phyloP scores from a whole-genome alignment of 1,140 invertebrate genomes.

The Ceratitis capitata region DNA sequence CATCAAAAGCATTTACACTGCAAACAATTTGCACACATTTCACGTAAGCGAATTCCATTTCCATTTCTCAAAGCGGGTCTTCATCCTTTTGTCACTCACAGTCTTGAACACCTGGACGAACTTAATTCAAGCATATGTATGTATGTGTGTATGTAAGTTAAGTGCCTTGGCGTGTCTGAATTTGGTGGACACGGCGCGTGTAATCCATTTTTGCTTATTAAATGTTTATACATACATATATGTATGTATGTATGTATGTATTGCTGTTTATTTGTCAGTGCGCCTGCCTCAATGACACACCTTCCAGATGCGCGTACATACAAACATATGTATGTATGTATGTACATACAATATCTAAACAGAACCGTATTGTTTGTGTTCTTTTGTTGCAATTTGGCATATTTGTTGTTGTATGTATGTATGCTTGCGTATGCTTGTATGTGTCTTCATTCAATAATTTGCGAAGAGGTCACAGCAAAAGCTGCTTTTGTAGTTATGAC shows the following conservation, averaged over 20 bases:
- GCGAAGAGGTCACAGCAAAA: slow-evolving; percentile 9
- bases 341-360: background rate
- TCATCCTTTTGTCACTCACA: background rate
- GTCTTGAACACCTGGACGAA: background rate
- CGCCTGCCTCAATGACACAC: background rate
- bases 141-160: too few relatives aligned
- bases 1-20: background rate
- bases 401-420: background rate
- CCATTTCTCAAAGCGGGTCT: background rate
- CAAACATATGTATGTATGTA: background rate
- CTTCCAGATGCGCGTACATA: background rate
- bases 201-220: background rate
- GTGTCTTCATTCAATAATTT: background rate
- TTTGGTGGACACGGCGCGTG: background rate
- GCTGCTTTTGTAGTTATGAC: background rate
- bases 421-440: too few relatives aligned
- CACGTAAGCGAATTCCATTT: background rate
- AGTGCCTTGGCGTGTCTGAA: background rate
- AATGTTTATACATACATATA: background rate
- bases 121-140: too few relatives aligned
- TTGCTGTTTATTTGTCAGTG: background rate
- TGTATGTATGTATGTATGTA: background rate
- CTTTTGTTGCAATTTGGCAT: background rate
- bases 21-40: background rate
- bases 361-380: background rate